Evolutionary conservation across 2,888 invertebrate genomes (phyloP), one percentile per base, ranked within the genome.

Genomic region (Vandiemenella viatica): DNA sequence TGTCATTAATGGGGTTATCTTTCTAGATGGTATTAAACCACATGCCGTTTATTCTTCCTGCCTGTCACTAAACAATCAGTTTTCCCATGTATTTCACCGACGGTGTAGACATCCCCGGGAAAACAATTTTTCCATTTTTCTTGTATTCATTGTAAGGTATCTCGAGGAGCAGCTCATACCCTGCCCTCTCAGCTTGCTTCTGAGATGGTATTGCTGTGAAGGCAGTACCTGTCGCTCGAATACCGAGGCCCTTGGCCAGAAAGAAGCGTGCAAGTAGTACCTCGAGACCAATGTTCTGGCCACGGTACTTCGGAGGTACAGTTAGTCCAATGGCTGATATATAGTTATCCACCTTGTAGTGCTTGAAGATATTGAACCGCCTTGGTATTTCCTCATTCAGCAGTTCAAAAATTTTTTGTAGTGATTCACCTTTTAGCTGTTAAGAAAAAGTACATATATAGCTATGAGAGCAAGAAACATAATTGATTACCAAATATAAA

Each of bases 241-340:
- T 15, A 3, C 38, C 38, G 4, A 38, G 8, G 8, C 7, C 38
- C 10, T 15, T 16, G 38, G 38, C 17, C 38, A 38, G 15, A 17
- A 17, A 8, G 8, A 18, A 15, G 15, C 38, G 15, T 38, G 16
- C 38, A 17, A 41, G 45, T 15, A 73, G 55, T 8, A 73, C 60
- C 54, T 68, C 65, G 55, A 63, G 63, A 2, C 71, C 73, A 7
- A 73, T 64, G 1, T 62, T 63, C 44, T 64, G 57, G 0, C 72
- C 72, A 4, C 72, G 59, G 68, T 69, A 72, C 10, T 62, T 56
- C 0, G 69, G 69, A 19, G 62, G 62, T 3, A 73, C 71, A 37
- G 72, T 71, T 56, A 73, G 61, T 0, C 73, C 73, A 46, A 68
- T 67, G 0, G 73, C 72, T 0, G 65, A 67, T 49, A 73, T 56